phyloP scores from a whole-genome alignment of 2,888 invertebrate species.

The Drosophila maculinotata region DNA sequence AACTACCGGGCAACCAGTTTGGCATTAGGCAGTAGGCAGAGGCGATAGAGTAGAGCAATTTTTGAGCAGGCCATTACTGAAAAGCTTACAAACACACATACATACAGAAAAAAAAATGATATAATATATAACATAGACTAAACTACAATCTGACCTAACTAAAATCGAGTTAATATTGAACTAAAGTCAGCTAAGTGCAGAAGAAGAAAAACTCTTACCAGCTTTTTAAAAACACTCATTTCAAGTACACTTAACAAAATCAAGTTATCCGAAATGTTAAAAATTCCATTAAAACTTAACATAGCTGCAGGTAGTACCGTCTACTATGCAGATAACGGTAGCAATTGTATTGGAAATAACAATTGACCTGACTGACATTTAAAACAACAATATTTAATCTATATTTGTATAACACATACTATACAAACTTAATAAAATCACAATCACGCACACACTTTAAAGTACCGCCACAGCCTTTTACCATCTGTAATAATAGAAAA shows the following conservation, averaged over 20 bases:
- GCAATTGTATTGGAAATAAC: constrained; percentile 71
- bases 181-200: constrained; percentile 13
- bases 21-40: constrained; percentile 48
- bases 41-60: constrained; percentile 49
- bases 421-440: too few relatives aligned
- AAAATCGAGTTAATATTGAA: constrained; percentile 22
- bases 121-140: constrained; percentile 12
- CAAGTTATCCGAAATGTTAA: constrained; percentile 4
- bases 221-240: constrained; percentile 13
- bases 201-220: constrained; percentile 43
- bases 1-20: constrained; percentile 50
- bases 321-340: constrained; percentile 85
- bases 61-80: constrained; percentile 34
- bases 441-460: background rate
- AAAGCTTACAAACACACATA: constrained; percentile 37
- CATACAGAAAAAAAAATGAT: constrained; percentile 2
- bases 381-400: background rate
- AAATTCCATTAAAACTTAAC: constrained; percentile 24
- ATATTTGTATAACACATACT: background rate
- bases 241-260: constrained; percentile 9
- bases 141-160: background rate
- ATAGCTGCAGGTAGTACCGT: constrained; percentile 85
- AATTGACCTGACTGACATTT: constrained; percentile 83
- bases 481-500: constrained; percentile 47
- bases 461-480: background rate